Evolutionary conservation across 1,140 invertebrate species (phyloP).

Genomic region (Chlorops oryzae): DNA sequence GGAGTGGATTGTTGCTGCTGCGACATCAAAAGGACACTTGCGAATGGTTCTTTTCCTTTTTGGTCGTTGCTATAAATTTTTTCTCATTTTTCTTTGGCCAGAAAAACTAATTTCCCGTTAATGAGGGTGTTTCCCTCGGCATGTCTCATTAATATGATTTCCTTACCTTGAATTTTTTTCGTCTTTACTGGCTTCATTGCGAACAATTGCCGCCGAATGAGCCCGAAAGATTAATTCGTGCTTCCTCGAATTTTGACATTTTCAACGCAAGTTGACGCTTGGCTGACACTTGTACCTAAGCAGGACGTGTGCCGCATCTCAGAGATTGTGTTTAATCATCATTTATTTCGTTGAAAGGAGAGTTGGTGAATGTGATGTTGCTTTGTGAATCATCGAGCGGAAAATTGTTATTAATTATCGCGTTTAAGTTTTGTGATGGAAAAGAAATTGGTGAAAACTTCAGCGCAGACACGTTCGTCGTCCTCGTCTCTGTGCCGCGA

Average conservation of each 20-base stretch:
- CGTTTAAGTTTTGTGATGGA: too few relatives aligned
- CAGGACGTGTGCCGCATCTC: conserved; percentile 7
- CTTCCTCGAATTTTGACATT: conserved; percentile 32
- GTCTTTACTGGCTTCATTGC: conserved; percentile 12
- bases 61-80: too few relatives aligned
- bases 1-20: too few relatives aligned
- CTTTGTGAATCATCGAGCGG: conserved; percentile 20
- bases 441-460: too few relatives aligned
- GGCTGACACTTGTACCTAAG: conserved; percentile 32
- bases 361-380: not conserved
- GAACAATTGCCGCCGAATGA: too few relatives aligned
- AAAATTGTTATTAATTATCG: conserved; percentile 46
- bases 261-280: too few relatives aligned
- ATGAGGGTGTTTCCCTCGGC: conserved; percentile 30
- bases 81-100: too few relatives aligned
- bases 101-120: conserved; percentile 27
- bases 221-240: conserved; percentile 38
- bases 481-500: not conserved
- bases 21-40: too few relatives aligned
- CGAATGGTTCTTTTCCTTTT: too few relatives aligned
- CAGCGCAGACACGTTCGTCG: not conserved
- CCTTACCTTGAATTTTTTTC: conserved; percentile 8
- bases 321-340: conserved; percentile 4
- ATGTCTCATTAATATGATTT: not conserved
- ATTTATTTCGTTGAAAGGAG: not conserved